Conservation (phyloP, 1,140 invertebrate genomes). For the Caerostris extrusa region DNA sequence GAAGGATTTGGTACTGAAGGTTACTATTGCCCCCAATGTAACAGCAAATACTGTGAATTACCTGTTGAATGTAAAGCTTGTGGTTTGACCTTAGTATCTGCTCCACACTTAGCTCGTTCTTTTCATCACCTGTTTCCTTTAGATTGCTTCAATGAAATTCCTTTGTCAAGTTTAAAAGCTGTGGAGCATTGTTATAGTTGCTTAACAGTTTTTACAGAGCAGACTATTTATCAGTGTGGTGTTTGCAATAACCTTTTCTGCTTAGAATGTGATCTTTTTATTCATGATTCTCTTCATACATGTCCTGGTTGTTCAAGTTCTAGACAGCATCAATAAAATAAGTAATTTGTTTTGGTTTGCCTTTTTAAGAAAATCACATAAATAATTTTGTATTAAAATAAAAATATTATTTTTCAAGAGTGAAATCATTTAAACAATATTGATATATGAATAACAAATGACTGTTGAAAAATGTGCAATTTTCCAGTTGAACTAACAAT, state of each 20-base stretch:
- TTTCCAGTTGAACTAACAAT: too few relatives aligned
- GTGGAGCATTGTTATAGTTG: constrained; percentile 77
- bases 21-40: constrained; percentile 97
- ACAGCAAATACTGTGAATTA: constrained; percentile 98
- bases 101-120: constrained; percentile 97
- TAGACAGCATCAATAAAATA: constrained; percentile 10
- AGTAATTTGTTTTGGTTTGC: too few relatives aligned
- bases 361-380: too few relatives aligned
- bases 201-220: constrained; percentile 83
- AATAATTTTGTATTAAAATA: too few relatives aligned
- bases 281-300: constrained; percentile 95
- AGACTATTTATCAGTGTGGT: constrained; percentile 89
- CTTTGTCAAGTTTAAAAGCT: constrained; percentile 50
- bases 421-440: too few relatives aligned
- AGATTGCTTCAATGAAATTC: constrained; percentile 88
- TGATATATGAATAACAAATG: too few relatives aligned
- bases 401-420: too few relatives aligned
- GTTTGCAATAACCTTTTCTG: constrained; percentile 92
- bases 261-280: constrained; percentile 96
- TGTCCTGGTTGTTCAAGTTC: constrained; percentile 91
- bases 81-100: constrained; percentile 96
- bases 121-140: constrained; percentile 98
- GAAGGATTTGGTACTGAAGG: constrained; percentile 86
- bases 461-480: too few relatives aligned
- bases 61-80: constrained; percentile 98